Percentiles rank a stretch among this genome's conserved stretches.
Conservation (phyloP, 2,113 vertebrate genomes). For the Campylomormyrus tamandua region DNA sequence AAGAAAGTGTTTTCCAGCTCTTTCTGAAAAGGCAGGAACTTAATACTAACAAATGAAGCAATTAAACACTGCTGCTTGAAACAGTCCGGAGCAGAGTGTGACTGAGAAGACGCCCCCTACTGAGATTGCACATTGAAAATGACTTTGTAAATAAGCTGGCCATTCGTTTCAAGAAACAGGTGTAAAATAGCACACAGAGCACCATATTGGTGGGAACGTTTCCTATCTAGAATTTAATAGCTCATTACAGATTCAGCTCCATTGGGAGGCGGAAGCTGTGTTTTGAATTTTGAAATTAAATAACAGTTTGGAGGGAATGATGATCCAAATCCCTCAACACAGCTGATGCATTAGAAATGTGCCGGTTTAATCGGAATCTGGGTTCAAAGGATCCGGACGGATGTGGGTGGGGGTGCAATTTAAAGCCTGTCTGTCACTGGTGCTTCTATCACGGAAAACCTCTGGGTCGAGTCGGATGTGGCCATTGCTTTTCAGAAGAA, state of each 20-base stretch:
- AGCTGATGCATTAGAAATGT: conserved; percentile 41
- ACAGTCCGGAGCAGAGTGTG: conserved; percentile 42
- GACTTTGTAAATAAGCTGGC: conserved; percentile 49
- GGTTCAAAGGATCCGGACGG: conserved; percentile 32
- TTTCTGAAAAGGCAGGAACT: conserved; percentile 28
- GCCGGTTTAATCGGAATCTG: conserved; percentile 36
- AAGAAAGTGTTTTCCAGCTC: conserved; percentile 41
- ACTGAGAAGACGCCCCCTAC: conserved; percentile 37
- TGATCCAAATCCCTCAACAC: conserved; percentile 23
- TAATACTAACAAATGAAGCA: conserved; percentile 47
- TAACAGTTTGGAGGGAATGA: conserved; percentile 23
- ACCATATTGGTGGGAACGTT: conserved; percentile 49
- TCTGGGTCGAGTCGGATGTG: neutral
- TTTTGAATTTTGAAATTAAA: conserved; percentile 42
- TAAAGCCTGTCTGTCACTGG: conserved; percentile 24
- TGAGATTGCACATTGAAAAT: conserved; percentile 48
- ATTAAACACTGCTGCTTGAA: conserved; percentile 45
- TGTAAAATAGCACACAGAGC: conserved; percentile 40
- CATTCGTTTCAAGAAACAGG: conserved; percentile 49
- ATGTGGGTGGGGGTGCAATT: conserved; percentile 25
- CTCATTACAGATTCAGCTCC: conserved; percentile 50
- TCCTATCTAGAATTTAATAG: conserved; percentile 49
- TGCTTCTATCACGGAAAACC: neutral
- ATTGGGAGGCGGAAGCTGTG: conserved; percentile 34
- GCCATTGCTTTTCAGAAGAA: neutral